phyloP scores from a whole-genome alignment of 1,140 invertebrate genomes.

The Pectinophora gossypiella region DNA sequence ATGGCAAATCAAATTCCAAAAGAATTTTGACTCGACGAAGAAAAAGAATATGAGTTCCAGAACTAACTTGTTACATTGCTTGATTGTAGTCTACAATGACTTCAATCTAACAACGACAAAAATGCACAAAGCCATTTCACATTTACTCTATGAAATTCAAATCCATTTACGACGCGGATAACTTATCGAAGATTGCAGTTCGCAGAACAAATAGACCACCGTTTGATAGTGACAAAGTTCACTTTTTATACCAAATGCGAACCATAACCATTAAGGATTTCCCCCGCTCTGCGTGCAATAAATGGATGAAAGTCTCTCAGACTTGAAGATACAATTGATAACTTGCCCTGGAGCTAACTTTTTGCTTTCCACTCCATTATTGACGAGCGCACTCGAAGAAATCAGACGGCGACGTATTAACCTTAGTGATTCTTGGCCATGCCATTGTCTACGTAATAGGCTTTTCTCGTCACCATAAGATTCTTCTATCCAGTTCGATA shows the following conservation, averaged over 20 bases:
- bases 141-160: slow-evolving; percentile 1
- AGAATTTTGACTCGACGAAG: too few relatives aligned
- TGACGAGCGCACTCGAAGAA: slow-evolving; percentile 41
- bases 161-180: slow-evolving; percentile 29
- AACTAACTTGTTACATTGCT: too few relatives aligned
- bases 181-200: slow-evolving; percentile 35
- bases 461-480: too few relatives aligned
- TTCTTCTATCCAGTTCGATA: too few relatives aligned
- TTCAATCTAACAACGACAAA: too few relatives aligned
- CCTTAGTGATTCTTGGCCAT: slow-evolving; percentile 11
- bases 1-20: too few relatives aligned
- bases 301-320: slow-evolving; percentile 60
- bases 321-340: slow-evolving; percentile 27
- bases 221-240: slow-evolving; percentile 39
- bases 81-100: too few relatives aligned
- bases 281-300: slow-evolving; percentile 52
- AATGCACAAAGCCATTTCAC: too few relatives aligned
- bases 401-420: slow-evolving; percentile 37
- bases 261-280: slow-evolving; percentile 53
- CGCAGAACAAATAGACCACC: slow-evolving; percentile 31
- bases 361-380: slow-evolving; percentile 58
- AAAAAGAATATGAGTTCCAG: too few relatives aligned
- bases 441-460: too few relatives aligned
- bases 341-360: slow-evolving; percentile 57
- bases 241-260: slow-evolving; percentile 47